Evolutionary conservation across 1,140 invertebrate species (phyloP).

Genomic region (Lamellibrachia luymesi): DNA sequence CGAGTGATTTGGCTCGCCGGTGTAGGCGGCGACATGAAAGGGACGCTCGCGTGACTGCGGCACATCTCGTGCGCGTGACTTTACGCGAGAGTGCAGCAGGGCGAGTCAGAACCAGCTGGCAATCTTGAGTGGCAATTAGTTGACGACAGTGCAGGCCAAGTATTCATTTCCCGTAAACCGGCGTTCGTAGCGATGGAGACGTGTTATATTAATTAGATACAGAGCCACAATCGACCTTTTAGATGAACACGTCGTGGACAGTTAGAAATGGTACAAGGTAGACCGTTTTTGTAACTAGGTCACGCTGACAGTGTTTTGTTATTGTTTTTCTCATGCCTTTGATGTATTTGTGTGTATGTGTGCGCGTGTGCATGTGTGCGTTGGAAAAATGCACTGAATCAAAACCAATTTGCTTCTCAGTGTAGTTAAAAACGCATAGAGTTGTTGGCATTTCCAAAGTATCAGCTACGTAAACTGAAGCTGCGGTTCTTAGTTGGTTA

Average conservation of each 20-base stretch:
- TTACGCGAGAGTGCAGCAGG: neutral
- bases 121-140: slow-evolving; percentile 5
- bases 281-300: neutral
- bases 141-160: neutral
- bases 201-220: neutral
- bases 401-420: no score
- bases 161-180: neutral
- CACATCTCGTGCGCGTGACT: neutral
- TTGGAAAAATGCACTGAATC: no score
- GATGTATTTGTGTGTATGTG: neutral
- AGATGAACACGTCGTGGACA: neutral
- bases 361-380: no score
- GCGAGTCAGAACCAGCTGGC: neutral
- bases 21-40: neutral
- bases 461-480: no score
- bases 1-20: neutral
- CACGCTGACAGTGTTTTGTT: neutral
- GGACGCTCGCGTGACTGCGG: neutral
- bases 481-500: no score
- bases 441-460: no score
- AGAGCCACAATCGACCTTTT: neutral
- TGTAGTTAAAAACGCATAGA: no score
- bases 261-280: neutral
- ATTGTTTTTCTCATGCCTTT: neutral
- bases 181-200: neutral